Percentiles rank a stretch among this genome's conserved stretches.
Conservation (phyloP, 2,113 vertebrate species). For the Pan troglodytes region NHGRI_mPanTro3-v2.1_pri NC_072411.2:107182001-107182500, state of each 20-base stretch:
- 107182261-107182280: not conserved
- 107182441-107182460: conserved; percentile 12
- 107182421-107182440: not conserved
- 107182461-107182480: not conserved
- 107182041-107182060: conserved; percentile 38
- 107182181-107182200: not conserved
- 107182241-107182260: not conserved
- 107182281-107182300: not conserved
- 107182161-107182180: conserved; percentile 31
- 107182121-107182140: conserved; percentile 26
- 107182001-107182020: conserved; percentile 48
- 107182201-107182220: not conserved
- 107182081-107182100: conserved; percentile 60
- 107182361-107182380: conserved; percentile 16
- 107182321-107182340: not conserved
- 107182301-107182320: not conserved
- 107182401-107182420: not conserved
- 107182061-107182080: conserved; percentile 45
- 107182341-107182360: not conserved
- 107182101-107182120: conserved; percentile 38
- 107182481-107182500: not conserved
- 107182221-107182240: not conserved
- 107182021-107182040: conserved; percentile 52
- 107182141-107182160: conserved; percentile 48
- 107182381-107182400: not conserved